Percentiles rank a stretch among this genome's conserved stretches.
Conservation (phyloP, 1,140 invertebrate species). For the Acyrthosiphon pisum region DNA sequence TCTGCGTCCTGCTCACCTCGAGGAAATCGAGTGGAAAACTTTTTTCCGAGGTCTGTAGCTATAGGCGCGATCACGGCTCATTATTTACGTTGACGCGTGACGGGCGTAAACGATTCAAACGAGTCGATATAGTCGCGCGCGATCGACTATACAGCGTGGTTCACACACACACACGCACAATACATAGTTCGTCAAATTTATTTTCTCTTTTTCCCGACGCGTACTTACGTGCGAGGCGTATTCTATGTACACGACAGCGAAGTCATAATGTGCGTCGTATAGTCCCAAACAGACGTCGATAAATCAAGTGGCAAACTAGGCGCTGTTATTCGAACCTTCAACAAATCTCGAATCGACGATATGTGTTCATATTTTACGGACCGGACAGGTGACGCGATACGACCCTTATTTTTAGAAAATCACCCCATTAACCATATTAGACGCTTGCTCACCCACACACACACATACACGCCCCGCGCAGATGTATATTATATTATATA, state of each 20-base stretch:
- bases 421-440: not conserved
- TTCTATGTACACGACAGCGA: too few species aligned
- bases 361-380: not conserved
- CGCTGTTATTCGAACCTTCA: not conserved
- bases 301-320: not conserved
- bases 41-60: not conserved
- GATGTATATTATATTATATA: not conserved
- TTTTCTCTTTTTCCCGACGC: not conserved
- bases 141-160: not conserved
- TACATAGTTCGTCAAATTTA: not conserved
- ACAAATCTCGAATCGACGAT: not conserved
- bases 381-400: not conserved
- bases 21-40: not conserved
- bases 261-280: not conserved
- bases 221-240: not conserved
- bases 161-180: not conserved
- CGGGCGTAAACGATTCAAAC: not conserved
- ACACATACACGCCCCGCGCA: not conserved
- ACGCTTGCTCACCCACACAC: too few species aligned
- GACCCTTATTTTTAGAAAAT: constrained; percentile 27
- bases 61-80: not conserved
- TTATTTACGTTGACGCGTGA: not conserved
- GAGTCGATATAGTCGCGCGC: not conserved
- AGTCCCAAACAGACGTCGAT: not conserved
- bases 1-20: not conserved